Conservation (phyloP, 1,140 invertebrate genomes). For the Monomorium pharaonis region DNA sequence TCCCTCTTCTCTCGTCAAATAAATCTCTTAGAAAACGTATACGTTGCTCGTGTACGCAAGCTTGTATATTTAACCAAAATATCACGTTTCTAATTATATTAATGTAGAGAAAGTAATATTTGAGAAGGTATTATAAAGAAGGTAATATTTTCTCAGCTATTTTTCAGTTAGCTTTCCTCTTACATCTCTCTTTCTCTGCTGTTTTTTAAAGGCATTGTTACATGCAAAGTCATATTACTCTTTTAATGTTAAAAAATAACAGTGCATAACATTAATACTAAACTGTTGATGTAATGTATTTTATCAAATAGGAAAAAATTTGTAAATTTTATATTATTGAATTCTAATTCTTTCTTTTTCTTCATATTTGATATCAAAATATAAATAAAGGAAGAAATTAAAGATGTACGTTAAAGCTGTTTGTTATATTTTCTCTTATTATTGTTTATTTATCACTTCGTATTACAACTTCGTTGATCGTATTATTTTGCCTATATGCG, state of each 20-base stretch:
- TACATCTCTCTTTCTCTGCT: not conserved
- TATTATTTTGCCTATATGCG: not conserved
- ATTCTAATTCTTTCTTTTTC: not conserved
- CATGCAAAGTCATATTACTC: not conserved
- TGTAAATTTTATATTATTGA: not conserved
- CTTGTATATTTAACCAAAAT: not conserved
- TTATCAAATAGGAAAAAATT: not conserved
- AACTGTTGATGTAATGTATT: not conserved
- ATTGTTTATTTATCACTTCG: not conserved
- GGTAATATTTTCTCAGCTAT: not conserved
- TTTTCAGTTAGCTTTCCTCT: not conserved
- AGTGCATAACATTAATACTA: not conserved
- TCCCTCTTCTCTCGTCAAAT: not conserved
- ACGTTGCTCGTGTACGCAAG: not conserved
- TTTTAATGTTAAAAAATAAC: not conserved
- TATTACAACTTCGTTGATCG: too few relatives aligned
- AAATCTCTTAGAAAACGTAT: conserved; percentile 33
- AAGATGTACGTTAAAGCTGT: not conserved
- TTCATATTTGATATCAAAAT: not conserved
- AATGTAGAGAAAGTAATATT: not conserved
- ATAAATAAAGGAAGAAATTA: not conserved
- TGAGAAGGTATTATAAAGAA: too few relatives aligned
- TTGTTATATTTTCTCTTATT: not conserved
- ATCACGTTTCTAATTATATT: conserved; percentile 14
- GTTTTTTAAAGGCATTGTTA: not conserved